Conservation (phyloP, 2,888 invertebrate species). For the Campoletis raptor region DNA sequence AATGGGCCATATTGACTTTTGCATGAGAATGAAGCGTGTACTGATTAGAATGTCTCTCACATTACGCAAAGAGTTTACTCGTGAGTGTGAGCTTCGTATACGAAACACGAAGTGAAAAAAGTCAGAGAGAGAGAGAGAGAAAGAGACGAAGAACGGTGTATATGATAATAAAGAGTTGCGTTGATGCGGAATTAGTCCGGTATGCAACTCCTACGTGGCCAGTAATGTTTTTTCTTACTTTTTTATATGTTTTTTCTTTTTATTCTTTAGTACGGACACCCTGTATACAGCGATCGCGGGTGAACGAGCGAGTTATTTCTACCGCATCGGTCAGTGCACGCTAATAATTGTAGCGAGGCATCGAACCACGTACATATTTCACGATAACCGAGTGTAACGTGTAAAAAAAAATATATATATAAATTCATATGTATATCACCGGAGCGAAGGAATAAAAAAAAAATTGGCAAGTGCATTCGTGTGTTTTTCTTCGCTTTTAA, state of each 20-base stretch:
- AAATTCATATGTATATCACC: background rate
- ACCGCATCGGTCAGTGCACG: slow-evolving; percentile 63
- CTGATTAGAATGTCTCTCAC: slow-evolving; percentile 67
- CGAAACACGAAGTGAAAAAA: slow-evolving; percentile 47
- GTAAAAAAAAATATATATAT: slow-evolving; percentile 1
- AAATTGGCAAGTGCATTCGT: background rate
- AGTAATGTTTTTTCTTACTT: slow-evolving; percentile 16
- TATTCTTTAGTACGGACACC: background rate
- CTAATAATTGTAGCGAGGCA: slow-evolving; percentile 64
- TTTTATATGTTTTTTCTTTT: background rate
- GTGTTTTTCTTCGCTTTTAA: background rate
- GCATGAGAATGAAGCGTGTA: slow-evolving; percentile 36
- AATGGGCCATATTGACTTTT: background rate
- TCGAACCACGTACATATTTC: slow-evolving; percentile 58
- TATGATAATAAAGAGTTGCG: slow-evolving; percentile 74
- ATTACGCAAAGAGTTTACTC: slow-evolving; percentile 63
- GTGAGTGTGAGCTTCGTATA: slow-evolving; percentile 49
- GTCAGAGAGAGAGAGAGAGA: background rate
- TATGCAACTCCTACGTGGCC: slow-evolving; percentile 77
- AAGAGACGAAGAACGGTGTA: slow-evolving; percentile 46
- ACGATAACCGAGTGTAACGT: slow-evolving; percentile 13
- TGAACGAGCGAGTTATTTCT: slow-evolving; percentile 53
- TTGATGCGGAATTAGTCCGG: slow-evolving; percentile 76
- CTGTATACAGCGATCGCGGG: slow-evolving; percentile 16
- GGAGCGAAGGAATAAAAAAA: background rate